Conservation (phyloP, 1,140 invertebrate genomes). For the Drosophila funebris region DNA sequence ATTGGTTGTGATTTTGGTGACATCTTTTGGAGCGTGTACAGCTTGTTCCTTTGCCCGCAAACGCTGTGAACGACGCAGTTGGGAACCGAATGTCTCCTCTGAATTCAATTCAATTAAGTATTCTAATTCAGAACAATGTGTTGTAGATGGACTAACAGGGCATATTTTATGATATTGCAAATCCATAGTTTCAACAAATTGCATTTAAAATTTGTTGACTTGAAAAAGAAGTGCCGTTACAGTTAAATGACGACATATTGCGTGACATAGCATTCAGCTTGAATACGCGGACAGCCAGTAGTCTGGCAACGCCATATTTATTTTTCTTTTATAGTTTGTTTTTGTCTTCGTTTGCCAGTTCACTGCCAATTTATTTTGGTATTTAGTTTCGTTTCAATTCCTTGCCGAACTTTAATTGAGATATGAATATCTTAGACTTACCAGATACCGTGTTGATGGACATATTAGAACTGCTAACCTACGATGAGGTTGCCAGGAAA, state of each 20-base stretch:
- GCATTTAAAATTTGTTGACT: neutral
- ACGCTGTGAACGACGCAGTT: slow-evolving; percentile 44
- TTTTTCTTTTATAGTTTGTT: slow-evolving; percentile 14
- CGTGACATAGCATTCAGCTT: slow-evolving; percentile 17
- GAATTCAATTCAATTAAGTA: slow-evolving; percentile 2
- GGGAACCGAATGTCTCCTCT: neutral
- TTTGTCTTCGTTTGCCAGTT: slow-evolving; percentile 7
- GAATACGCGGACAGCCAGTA: too few species aligned
- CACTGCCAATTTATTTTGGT: neutral
- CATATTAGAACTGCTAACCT: slow-evolving; percentile 90
- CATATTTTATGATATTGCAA: neutral
- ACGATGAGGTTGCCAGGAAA: slow-evolving; percentile 92
- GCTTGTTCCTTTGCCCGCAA: slow-evolving; percentile 30
- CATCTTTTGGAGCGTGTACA: neutral
- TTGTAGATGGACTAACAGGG: slow-evolving; percentile 35
- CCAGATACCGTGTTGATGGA: slow-evolving; percentile 92
- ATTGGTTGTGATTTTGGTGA: neutral
- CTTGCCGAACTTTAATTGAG: neutral
- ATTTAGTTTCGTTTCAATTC: slow-evolving; percentile 1
- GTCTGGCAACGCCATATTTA: slow-evolving; percentile 5
- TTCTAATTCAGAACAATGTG: slow-evolving; percentile 42
- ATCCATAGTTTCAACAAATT: neutral
- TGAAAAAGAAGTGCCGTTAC: slow-evolving; percentile 19
- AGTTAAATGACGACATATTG: neutral
- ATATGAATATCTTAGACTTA: slow-evolving; percentile 85